A percentile compares a stretch with the other conserved stretches of the same genome.
phyloP scores from a whole-genome alignment of 2,797 vertebrate genomes.

The Sebastes elongatus region DNA sequence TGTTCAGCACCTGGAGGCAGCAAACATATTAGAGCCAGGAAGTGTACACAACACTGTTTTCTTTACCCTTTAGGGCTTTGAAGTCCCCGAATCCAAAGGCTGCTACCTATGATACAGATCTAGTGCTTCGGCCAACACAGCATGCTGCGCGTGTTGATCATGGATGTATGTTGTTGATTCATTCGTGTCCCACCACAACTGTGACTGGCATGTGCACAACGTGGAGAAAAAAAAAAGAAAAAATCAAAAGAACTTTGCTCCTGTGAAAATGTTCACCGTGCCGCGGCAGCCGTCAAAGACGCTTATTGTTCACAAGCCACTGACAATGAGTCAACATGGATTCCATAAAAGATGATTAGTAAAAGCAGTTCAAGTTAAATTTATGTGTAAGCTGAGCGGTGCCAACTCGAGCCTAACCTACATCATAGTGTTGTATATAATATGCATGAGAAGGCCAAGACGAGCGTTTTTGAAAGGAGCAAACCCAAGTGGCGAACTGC shows the following conservation, averaged over 20 bases:
- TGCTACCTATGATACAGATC: conserved; percentile 22
- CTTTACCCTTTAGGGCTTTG: conserved; percentile 34
- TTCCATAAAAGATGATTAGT: conserved; percentile 32
- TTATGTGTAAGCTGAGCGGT: neutral
- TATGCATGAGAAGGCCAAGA: conserved; percentile 16
- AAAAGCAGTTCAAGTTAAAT: neutral
- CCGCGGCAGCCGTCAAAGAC: neutral
- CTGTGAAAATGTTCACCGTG: conserved; percentile 18
- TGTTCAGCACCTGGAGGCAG: neutral
- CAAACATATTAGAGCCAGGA: conserved; percentile 12
- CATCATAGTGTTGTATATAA: neutral
- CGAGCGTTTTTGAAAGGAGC: conserved; percentile 7
- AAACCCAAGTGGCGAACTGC: conserved; percentile 18
- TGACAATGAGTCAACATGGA: conserved; percentile 6
- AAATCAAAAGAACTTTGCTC: conserved; percentile 39
- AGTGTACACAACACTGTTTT: neutral
- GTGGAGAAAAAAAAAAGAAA: neutral
- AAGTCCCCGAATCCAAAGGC: conserved; percentile 44
- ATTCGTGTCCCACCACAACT: neutral
- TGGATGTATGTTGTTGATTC: conserved; percentile 34
- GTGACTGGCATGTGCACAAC: conserved; percentile 40
- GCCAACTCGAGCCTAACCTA: neutral
- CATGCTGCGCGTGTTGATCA: conserved; percentile 39
- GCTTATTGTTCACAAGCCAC: conserved; percentile 11
- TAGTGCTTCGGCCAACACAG: conserved; percentile 18